Base-by-base conservation (phyloP, 2,797 vertebrate species). In the Scomberomorus guttatus region DNA sequence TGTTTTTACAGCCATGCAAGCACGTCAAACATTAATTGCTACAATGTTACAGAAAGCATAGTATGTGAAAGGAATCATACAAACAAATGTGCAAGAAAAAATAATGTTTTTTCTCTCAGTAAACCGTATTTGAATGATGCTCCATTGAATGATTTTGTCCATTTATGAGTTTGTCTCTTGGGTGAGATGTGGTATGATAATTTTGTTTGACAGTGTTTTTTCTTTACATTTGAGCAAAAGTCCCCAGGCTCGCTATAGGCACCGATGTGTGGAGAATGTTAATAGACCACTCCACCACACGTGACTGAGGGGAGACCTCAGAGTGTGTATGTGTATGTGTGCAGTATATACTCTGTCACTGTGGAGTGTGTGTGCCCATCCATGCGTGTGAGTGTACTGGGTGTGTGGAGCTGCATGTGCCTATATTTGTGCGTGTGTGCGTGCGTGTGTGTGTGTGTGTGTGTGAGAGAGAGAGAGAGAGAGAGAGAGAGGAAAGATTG, bases 191-290 rank as follows among this genome's bases (percentile, higher is more conserved):
- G 24, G 10, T 54, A 1, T 10, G 9, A 32, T 83, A 4, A 83
- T 82, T 80, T 86, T 62, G 82, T 88, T 90, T 88, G 77, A 82
- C 85, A 79, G 62, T 63, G 52, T 70, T 84, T 85, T 82, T 74
- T 86, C 71, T 72, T 84, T 87, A 81, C 72, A 50, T 80, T 75
- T 67, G 72, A 73, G 22, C 57, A 66, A 76, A 48, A 81, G 72
- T 85, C 80, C 77, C 62, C 25, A 2, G 74, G 85, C 85, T 80
- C 71, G 54, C 56, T 64, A 75, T 60, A 59, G 8, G 61, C 82
- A 85, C 27, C 37, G 32, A 79, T 71, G 84, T 84, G 83, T 84
- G 70, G 44, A 79, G 63, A 75, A 80, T 77, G 29, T 50, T 83
- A 79, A 88, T 77, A 85, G 74, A 72, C 25, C 69, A 27, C 80